Evolutionary conservation across 2,888 invertebrate species (phyloP).

Genomic region (Stenodema calcarata): DNA sequence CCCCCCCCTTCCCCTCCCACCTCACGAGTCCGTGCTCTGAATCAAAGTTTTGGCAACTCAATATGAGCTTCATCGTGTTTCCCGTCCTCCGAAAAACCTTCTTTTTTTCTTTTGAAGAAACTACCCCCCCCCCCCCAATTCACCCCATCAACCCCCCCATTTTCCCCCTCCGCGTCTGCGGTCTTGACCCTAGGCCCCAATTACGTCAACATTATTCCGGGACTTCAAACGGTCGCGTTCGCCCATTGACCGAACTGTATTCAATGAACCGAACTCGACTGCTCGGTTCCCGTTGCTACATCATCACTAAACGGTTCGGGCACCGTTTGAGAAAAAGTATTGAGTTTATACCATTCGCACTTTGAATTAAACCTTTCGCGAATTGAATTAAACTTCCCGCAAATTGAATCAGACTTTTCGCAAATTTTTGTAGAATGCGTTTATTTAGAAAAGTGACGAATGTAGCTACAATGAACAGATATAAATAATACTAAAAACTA

Average conservation of each 20-base stretch:
- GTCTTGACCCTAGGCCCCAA: background rate
- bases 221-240: background rate
- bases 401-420: no score
- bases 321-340: no score
- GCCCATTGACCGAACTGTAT: background rate
- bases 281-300: no score
- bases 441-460: no score
- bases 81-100: background rate
- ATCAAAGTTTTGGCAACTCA: slow-evolving; percentile 21
- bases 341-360: no score
- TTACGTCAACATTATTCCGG: background rate
- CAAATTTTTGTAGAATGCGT: no score
- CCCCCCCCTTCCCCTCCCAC: background rate
- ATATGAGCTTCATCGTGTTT: background rate
- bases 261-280: background rate
- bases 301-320: no score
- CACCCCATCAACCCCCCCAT: background rate
- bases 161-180: background rate
- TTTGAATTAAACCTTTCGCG: no score
- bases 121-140: background rate
- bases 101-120: background rate
- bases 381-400: no score
- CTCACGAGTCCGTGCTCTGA: background rate
- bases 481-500: no score
- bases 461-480: no score